Evolutionary conservation across 2,113 vertebrate genomes (phyloP).

Genomic region (Enhydra lutris): DNA sequence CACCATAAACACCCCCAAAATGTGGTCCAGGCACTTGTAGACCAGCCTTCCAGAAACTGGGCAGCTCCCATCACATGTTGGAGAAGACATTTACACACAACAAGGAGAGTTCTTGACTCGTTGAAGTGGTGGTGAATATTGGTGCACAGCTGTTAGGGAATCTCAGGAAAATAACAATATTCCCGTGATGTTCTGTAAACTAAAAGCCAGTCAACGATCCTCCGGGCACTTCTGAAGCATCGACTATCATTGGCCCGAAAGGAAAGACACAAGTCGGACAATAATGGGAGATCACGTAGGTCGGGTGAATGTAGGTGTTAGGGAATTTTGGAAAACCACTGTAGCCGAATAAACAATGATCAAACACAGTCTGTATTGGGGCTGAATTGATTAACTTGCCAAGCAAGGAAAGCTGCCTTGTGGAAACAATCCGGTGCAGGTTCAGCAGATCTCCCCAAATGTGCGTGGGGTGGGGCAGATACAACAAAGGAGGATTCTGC

Average conservation of each 20-base stretch:
- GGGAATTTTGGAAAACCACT: not conserved
- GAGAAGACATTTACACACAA: not conserved
- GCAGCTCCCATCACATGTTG: not conserved
- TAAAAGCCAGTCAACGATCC: not conserved
- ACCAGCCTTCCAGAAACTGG: not conserved
- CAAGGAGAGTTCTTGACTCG: not conserved
- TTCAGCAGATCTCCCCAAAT: not conserved
- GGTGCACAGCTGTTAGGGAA: not conserved
- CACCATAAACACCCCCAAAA: not conserved
- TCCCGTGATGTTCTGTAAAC: not conserved
- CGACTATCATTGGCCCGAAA: no score
- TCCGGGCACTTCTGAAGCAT: not conserved
- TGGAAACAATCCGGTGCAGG: not conserved
- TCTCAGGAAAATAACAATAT: not conserved
- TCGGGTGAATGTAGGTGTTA: rapidly evolving
- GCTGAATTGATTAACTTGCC: not conserved
- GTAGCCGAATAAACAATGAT: not conserved
- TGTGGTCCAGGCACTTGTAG: no score
- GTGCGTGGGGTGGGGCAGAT: not conserved
- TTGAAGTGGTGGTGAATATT: not conserved
- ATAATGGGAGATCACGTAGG: not conserved
- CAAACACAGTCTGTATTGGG: not conserved
- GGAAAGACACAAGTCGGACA: no score
- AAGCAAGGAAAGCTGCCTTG: not conserved
- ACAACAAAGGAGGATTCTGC: not conserved